Evolutionary conservation across 2,888 invertebrate species (phyloP), one percentile per base, ranked within the genome.

Genomic region (Stenichneumon culpator): DNA sequence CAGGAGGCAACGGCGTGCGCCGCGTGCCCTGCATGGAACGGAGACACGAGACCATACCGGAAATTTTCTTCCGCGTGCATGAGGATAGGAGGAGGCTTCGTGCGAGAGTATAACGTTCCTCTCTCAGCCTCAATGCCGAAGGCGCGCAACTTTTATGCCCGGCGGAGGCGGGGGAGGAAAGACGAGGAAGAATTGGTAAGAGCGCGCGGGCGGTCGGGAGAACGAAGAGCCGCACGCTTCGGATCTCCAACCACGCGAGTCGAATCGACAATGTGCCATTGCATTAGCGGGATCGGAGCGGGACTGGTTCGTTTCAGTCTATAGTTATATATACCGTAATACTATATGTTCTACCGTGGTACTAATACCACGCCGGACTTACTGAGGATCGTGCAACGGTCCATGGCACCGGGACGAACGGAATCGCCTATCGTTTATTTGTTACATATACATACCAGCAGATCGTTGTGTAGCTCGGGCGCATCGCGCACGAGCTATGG

Each of bases 231-330:
- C 67, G 67, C 67, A 67, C 77, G 74, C 79, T 70, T 83, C 74
- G 83, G 28, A 52, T 54, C 77, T 82, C 70, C 54, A 75, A 75
- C 69, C 73, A 79, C 68, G 74, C 81, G 79, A 84, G 81, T 81
- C 73, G 73, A 85, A 86, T 86, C 79, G 84, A 86, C 87, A 85
- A 82, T 86, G 80, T 67, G 52, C 82, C 57, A 70, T 67, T 85
- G 84, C 83, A 84, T 86, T 77, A 85, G 75, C 67, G 22, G 67
- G 16, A 39, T 60, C 47, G 60, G 25, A 70, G 22, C 67, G 57
- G 52, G 54, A 50, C 39, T 63, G 39, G 28, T 50, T 74, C 47
- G 60, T 47, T 6, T 19, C 63, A 44, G 50, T 63, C n/a, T 32
- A 50, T 74, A 63, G n/a, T 28, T 60, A 47, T 47, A 75, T 44